Evolutionary conservation across 1,140 invertebrate species (phyloP), one percentile per base, ranked within the genome.

Genomic region (Saccostrea cuccullata): DNA sequence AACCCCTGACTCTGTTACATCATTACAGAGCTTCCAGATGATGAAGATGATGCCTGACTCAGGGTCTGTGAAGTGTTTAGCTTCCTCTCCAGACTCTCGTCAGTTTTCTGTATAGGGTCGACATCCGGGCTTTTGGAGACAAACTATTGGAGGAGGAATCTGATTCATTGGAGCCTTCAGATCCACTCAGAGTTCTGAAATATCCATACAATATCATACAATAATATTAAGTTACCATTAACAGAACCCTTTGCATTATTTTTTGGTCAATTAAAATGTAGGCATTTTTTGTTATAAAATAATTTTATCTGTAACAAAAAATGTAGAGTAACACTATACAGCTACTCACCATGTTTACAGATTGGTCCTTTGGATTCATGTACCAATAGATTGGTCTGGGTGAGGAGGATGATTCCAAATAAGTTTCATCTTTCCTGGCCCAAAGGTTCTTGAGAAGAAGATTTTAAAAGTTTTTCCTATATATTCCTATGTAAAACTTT

Each of bases 131-230:
- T 82, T 91, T 92, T 8, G 91, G 91, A 23, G 91, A 91, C 11
- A 89, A 87, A 70, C 89, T 88, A 1, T 82, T 73, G 9, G 84
- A 73, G 15, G 91, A 90, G 55, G 90, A 90, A 36, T 92, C 92
- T 12, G 92, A 90, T 0, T 96, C 89, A 92, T 93, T 87, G 55
- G 96, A 96, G 85, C 97, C n/a, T n/a, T n/a, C 97, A 95, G 98
- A 98, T 96, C 97, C 97, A 98, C 95, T 98, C 97, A 36, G 30
- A 73, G 95, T 98, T 98, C 97, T 93, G 90, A 82, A 87, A 90
- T 82, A 84, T 9, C 55, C 15, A 82, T 82, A 60, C 58, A 60
- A 17, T 9, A 47, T 6, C 2, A 6, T 47, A 47, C 1, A 47
- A 6, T 47, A 9, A 47, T 47, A 8, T 47, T 47, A 6, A 47